A percentile compares a stretch with the other conserved stretches of the same genome.
phyloP scores from a whole-genome alignment of 2,797 vertebrate genomes.

The Sphenopsis melanotis region DNA sequence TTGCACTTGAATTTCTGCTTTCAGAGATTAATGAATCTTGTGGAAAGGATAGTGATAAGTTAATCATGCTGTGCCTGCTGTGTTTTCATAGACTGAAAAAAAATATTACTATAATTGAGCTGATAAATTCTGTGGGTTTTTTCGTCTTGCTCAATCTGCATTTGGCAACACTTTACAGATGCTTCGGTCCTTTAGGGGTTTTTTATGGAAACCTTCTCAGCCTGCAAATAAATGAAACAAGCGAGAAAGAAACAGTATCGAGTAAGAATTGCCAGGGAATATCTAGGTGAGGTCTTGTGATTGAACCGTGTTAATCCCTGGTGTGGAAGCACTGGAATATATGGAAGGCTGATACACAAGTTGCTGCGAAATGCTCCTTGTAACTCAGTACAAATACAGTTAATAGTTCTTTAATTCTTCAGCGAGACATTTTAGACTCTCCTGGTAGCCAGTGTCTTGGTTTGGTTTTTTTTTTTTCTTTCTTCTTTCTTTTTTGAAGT shows the following conservation, averaged over 20 bases:
- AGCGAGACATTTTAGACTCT: background rate
- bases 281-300: background rate
- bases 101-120: background rate
- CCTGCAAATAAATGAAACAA: background rate
- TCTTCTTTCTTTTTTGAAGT: conserved; percentile 22
- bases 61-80: conserved; percentile 10
- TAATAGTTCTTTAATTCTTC: background rate
- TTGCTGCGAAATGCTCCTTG: background rate
- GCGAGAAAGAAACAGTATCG: background rate
- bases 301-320: background rate
- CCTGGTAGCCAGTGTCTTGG: background rate
- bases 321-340: background rate
- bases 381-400: background rate
- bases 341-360: background rate
- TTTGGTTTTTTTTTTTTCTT: background rate
- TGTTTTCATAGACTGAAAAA: background rate
- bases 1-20: background rate
- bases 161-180: background rate
- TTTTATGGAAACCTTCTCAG: background rate
- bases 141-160: background rate
- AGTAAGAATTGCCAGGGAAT: background rate
- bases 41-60: conserved; percentile 34
- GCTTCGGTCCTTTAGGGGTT: background rate
- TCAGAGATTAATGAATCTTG: conserved; percentile 14
- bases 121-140: conserved; percentile 29